Base-by-base conservation (phyloP, 2,113 vertebrate genomes). In the Lipophrys pholis region DNA sequence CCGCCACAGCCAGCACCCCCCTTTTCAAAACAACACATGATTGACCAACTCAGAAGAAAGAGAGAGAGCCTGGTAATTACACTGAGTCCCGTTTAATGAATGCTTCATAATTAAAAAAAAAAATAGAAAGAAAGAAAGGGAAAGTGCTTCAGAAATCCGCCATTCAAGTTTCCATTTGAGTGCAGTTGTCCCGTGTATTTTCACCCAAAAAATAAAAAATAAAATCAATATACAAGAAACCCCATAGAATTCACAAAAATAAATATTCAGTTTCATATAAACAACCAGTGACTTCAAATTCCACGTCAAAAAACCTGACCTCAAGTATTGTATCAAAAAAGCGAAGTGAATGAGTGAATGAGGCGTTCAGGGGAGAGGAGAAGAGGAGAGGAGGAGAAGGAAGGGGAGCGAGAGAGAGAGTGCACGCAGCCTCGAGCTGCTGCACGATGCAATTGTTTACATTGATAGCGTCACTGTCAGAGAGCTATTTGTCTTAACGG, bases 111-210 rank as follows among this genome's bases (percentile, higher is more conserved):
- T 89, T 77, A 85, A 68, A 78, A 82, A 78, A 64, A 73, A 91
- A 84, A 86, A 81, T 83, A 68, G 75, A 82, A 78, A 64, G 71
- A 91, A 84, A 86, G 82, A 87, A 90, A 89, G 85, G 84, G 88
- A 94, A 94, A 94, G 93, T 94, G 94, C 94, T 93, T 94, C 82
- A 92, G 86, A 94, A 90, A 93, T 93, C 89, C 89, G 89, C 86
- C 77, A 81, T 94, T 94, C 93, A 94, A 94, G 94, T 94, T 94
- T 94, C 87, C 89, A 92, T 90, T 90, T 73, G 92, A 94, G 93
- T 94, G 93, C 93, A 93, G 92, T 90, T 93, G 73, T 92, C 77
- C 82, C 87, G 85, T 86, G 89, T 76, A 69, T 76, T 65, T 74
- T 60, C 67, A 91, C 93, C 90, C 92, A 87, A 76, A 88, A 91